Evolutionary conservation across 2,888 invertebrate genomes (phyloP), one percentile per base, ranked within the genome.

Genomic region (Sesia apiformis): DNA sequence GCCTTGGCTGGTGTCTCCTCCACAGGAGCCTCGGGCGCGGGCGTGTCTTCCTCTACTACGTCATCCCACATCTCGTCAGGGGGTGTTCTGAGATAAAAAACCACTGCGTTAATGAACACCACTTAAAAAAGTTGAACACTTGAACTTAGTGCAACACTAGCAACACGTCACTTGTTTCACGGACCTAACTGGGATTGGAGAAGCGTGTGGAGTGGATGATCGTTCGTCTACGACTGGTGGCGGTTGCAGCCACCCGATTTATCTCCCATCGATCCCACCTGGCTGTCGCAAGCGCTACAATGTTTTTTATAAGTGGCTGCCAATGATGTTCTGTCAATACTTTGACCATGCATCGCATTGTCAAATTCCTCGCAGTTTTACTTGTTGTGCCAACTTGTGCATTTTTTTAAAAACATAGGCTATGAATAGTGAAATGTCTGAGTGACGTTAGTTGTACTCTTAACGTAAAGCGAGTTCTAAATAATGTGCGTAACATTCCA

Each of bases 271-370:
- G 82, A 78, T 80, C 84, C 83, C 81, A 83, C 81, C 82, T 82
- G 78, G 70, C 84, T 84, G 79, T 83, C 84, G 84, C 81, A 81
- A 81, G 78, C 66, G 63, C 58, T 60, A 63, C 65, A 62, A 57
- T 72, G 70, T 76, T 63, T 67, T n/a, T 64, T 59, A 57, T 57
- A 63, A 64, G 60, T 65, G 65, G 75, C 64, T 87, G 88, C 88
- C 88, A 89, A 87, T 85, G 81, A 84, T 81, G 76, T 77, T 81
- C 84, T 83, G 87, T 87, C 88, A 85, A 87, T 86, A 86, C 76
- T 64, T 68, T 70, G 84, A 67, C 84, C 84, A 71, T 81, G 83
- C 78, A 79, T 74, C 70, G 75, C 78, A 76, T 78, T 70, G 76
- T 73, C 70, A 72, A 76, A 81, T 82, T 79, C 81, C 75, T 74